A percentile compares a stretch with the other conserved stretches of the same genome.
Evolutionary conservation across 2,888 invertebrate species (phyloP).

Genomic region (Subacronicta megacephala): DNA sequence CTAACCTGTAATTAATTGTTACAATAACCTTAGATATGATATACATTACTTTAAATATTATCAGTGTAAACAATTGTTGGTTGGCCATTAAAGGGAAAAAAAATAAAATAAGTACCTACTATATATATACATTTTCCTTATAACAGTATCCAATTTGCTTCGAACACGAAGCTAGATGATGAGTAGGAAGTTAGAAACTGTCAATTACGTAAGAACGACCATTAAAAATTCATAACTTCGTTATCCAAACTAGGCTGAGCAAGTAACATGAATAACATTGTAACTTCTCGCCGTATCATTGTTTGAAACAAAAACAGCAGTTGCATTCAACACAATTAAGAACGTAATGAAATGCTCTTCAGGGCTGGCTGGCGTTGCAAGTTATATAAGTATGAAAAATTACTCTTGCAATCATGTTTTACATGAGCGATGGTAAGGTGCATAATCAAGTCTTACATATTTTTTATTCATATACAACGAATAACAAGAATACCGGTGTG

Average conservation of each 20-base stretch:
- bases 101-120: too few relatives aligned
- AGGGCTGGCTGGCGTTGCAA: constrained; percentile 9
- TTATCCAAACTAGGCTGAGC: not conserved
- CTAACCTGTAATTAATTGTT: too few relatives aligned
- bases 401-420: constrained; percentile 1
- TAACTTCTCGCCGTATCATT: constrained; percentile 1
- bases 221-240: not conserved
- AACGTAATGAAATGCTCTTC: constrained; percentile 29
- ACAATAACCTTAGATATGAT: too few relatives aligned
- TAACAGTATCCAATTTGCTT: too few relatives aligned
- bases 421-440: constrained; percentile 6
- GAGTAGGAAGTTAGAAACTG: not conserved
- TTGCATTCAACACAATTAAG: constrained; percentile 32
- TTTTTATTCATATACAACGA: too few relatives aligned
- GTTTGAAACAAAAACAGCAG: constrained; percentile 27
- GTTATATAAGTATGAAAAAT: constrained; percentile 25
- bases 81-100: too few relatives aligned
- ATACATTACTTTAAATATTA: too few relatives aligned
- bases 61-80: too few relatives aligned
- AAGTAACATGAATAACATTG: not conserved
- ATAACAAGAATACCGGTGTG: too few relatives aligned
- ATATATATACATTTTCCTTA: too few relatives aligned
- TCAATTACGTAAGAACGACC: not conserved
- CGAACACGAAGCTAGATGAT: too few relatives aligned
- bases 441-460: too few relatives aligned